Evolutionary conservation across 1,140 invertebrate genomes (phyloP).

Genomic region (Orchestia grillus): DNA sequence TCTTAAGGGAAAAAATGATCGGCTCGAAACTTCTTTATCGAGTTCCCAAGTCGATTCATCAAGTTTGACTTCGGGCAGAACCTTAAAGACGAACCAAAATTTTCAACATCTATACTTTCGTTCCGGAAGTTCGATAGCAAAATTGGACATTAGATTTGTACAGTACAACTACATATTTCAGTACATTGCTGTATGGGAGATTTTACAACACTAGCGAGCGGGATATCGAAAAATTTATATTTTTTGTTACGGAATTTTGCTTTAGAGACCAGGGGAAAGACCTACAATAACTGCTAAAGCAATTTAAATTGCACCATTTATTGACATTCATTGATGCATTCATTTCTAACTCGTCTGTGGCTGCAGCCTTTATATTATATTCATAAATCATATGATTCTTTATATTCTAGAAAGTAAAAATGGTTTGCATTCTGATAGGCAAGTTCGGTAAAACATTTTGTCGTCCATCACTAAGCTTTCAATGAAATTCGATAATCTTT

Average conservation of each 20-base stretch:
- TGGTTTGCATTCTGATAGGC: background rate
- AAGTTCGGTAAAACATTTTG: background rate
- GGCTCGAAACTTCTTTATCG: background rate
- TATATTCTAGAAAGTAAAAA: background rate
- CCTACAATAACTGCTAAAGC: background rate
- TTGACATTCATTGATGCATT: background rate
- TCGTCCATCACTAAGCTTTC: too few species aligned
- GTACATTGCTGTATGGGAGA: too few species aligned
- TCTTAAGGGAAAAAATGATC: background rate
- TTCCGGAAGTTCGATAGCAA: too few species aligned
- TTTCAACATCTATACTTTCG: too few species aligned
- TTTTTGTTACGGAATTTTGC: background rate
- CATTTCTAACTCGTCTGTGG: too few species aligned
- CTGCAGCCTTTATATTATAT: background rate
- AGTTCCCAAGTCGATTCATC: background rate
- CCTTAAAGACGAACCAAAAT: too few species aligned
- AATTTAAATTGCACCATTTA: background rate
- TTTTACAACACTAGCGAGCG: too few species aligned
- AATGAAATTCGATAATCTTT: background rate
- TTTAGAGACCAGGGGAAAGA: background rate
- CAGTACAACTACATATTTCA: too few species aligned
- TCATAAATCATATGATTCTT: background rate
- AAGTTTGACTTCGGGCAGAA: too few species aligned
- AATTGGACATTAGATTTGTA: too few species aligned
- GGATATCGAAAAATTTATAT: too few species aligned